Evolutionary conservation across 1,140 invertebrate genomes (phyloP).

Genomic region (Amyelois transitella): DNA sequence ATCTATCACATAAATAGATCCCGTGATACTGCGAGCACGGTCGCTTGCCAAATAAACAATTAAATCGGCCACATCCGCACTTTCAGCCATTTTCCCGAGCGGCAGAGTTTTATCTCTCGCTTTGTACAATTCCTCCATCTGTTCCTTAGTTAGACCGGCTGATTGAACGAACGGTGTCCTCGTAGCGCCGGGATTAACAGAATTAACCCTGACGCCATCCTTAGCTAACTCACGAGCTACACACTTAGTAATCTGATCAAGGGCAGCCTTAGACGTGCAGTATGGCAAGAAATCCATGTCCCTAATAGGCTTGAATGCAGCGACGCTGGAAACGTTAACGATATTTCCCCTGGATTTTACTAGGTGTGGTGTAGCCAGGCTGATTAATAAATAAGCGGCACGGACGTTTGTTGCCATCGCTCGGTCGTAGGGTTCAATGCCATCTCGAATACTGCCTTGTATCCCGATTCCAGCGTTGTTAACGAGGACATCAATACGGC

Average conservation of each 20-base stretch:
- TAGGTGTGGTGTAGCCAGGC: slow-evolving; percentile 82
- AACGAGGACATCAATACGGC: slow-evolving; percentile 79
- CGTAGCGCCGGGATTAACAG: slow-evolving; percentile 82
- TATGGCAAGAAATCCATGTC: slow-evolving; percentile 78
- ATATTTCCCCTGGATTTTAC: slow-evolving; percentile 82
- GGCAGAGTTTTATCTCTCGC: slow-evolving; percentile 25
- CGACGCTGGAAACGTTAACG: slow-evolving; percentile 87
- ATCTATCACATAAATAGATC: slow-evolving; percentile 85
- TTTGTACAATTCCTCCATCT: slow-evolving; percentile 24
- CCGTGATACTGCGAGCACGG: slow-evolving; percentile 87
- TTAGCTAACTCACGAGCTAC: slow-evolving; percentile 79
- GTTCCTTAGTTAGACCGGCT: slow-evolving; percentile 27
- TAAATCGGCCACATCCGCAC: slow-evolving; percentile 83
- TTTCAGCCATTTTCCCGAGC: slow-evolving; percentile 51
- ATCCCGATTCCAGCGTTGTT: slow-evolving; percentile 85
- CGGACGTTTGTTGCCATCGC: slow-evolving; percentile 83
- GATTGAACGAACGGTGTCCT: slow-evolving; percentile 79
- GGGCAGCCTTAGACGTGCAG: slow-evolving; percentile 84
- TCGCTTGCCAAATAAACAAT: slow-evolving; percentile 90
- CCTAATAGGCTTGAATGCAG: slow-evolving; percentile 79
- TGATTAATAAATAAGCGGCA: slow-evolving; percentile 82
- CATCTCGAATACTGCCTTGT: slow-evolving; percentile 70
- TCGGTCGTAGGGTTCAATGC: slow-evolving; percentile 82
- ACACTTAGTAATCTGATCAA: slow-evolving; percentile 86
- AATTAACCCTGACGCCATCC: slow-evolving; percentile 83